Percentiles rank a stretch among this genome's conserved stretches.
Conservation (phyloP, 2,113 vertebrate genomes). For the Hemiprocne comata region DNA sequence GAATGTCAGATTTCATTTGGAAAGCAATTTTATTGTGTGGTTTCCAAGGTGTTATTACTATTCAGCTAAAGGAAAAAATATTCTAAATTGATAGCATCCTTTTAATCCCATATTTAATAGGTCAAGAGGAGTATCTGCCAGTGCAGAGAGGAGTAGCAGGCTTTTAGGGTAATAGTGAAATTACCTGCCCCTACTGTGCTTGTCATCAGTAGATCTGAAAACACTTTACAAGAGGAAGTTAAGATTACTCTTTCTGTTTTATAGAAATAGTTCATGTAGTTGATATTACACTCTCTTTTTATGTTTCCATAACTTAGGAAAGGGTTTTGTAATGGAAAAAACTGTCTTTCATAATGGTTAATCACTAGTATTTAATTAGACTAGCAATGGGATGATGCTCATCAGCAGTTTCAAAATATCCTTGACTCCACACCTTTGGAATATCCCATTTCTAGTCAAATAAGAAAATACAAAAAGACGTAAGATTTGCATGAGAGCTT, state of each 20-base stretch:
- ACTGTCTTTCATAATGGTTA: not conserved
- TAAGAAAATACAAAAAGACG: constrained; percentile 7
- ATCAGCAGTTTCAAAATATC: constrained; percentile 19
- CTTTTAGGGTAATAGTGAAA: not conserved
- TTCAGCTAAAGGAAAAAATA: not conserved
- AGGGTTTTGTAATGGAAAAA: not conserved
- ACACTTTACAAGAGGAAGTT: not conserved
- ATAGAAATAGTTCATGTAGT: not conserved
- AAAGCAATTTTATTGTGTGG: not conserved
- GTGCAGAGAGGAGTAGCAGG: not conserved
- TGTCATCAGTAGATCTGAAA: not conserved
- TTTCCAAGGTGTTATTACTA: not conserved
- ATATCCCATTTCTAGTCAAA: constrained; percentile 17
- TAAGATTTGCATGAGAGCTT: constrained; percentile 36
- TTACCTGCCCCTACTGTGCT: not conserved
- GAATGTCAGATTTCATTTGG: not conserved
- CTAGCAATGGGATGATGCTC: not conserved
- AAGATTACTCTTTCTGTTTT: not conserved
- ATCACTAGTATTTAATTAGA: constrained; percentile 22
- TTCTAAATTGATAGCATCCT: not conserved
- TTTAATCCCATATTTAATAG: not conserved
- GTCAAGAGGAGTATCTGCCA: not conserved
- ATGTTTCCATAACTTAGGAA: not conserved
- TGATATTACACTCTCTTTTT: not conserved
- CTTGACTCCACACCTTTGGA: not conserved